Base-by-base conservation (phyloP, 53 echinoderm and acorn worm species). In the Actinopyga echinites region DNA sequence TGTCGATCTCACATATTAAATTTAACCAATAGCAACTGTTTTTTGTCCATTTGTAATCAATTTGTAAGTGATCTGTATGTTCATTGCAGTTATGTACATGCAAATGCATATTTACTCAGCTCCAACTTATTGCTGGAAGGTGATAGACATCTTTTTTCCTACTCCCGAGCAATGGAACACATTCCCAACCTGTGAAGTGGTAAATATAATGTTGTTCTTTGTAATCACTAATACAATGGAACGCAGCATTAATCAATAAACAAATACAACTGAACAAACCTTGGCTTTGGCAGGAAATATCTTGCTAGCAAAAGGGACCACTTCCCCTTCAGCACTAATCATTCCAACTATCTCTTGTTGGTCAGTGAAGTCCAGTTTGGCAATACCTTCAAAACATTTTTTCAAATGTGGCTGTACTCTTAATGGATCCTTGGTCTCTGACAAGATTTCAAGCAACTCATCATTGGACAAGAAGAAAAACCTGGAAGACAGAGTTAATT, bases 401-500 rank as follows among this genome's bases (percentile, higher is more conserved):
- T 99, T 99, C 56, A 99, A 92, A 87, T 99, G 99, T 37, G 99
- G 99, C 84, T 99, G 99, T 21, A 99, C 94, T 45, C 99, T 86
- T 22, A 95, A 49, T 0, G 99, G 99, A 62, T 99, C 99, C 59
- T 99, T 99, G 75, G 99, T 99, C 89, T 99, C 99, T 1, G 99
- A 99, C 92, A 99, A 63, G 85, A 99, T 99, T 87, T 99, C 99
- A 29, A 99, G 92, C 32, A 99, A 87, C 64, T 99, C 99, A 75
- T 99, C 99, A 75, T 97, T 99, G 79, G 99, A 99, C 87, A 99
- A 69, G 85, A 99, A 99, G 91, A 99, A 99, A 69, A 99, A 99
- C 28, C 99, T 99, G 49, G 17, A 49, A 49, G 49, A 49, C 17
- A 49, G 17, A 3, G 17, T 40, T 40, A 40, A 40, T 4, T n/a